A percentile compares a stretch with the other conserved stretches of the same genome.
Conservation (phyloP, 2,113 vertebrate genomes). For the Thermophis baileyi region DNA sequence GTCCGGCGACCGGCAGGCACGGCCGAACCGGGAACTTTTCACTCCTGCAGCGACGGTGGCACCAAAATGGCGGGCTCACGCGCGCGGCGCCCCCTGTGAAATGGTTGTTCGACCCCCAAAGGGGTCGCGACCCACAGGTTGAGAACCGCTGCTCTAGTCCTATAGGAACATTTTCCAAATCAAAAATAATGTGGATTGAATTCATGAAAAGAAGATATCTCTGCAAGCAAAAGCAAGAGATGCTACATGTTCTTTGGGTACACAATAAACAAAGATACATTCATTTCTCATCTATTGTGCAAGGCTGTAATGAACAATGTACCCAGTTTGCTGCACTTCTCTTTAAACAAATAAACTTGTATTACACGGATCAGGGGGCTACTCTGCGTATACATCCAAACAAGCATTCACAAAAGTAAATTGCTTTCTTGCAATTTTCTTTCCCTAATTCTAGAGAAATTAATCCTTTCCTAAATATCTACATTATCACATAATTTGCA, state of each 20-base stretch:
- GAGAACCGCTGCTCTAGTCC: not conserved
- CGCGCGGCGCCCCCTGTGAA: no score
- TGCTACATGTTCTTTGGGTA: not conserved
- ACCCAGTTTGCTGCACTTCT: fast-evolving
- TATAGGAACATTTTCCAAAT: not conserved
- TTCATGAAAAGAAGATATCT: not conserved
- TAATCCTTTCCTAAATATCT: not conserved
- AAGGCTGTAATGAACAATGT: not conserved
- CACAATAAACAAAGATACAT: not conserved
- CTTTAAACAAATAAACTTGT: not conserved
- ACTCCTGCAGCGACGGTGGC: no score
- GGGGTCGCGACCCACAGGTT: no score
- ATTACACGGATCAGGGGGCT: not conserved
- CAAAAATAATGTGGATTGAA: not conserved
- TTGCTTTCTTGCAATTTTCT: fast-evolving
- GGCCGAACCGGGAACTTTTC: no score
- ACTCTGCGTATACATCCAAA: not conserved
- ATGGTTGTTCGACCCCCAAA: no score
- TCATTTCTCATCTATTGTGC: not conserved
- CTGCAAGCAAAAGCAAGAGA: not conserved
- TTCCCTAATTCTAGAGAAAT: not conserved
- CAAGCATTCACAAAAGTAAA: not conserved
- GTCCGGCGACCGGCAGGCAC: no score
- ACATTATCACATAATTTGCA: not conserved
- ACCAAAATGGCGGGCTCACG: no score